Evolutionary conservation across 2,888 invertebrate genomes (phyloP), one percentile per base, ranked within the genome.

Genomic region (Luperina nickerlii): DNA sequence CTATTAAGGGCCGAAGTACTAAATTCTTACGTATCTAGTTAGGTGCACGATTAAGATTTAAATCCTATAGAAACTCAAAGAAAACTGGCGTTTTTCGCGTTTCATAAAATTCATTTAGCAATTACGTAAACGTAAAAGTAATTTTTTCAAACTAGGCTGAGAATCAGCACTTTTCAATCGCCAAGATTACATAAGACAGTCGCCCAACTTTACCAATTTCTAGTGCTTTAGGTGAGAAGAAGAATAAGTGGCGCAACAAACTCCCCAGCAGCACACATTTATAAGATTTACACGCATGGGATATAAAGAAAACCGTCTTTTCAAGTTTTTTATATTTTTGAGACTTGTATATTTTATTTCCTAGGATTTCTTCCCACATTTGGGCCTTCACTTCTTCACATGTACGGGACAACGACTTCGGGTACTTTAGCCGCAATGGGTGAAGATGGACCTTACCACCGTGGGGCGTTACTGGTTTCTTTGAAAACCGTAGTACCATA

Each of bases 311-410:
- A 38, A 24, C 11, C 70, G n/a, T 60, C 0, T 60, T 38, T 60
- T 71, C 11, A 60, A 38, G 11, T 60, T n/a, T 60, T 24, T 15
- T 20, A 6, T 0, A 27, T n/a, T 32, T 18, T 24, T 20, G 2
- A 13, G 5, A 62, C 67, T 32, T 48, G 15, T 27, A 60, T 72
- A 6, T 51, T 51, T 48, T n/a, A 51, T 54, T 42, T 60, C n/a
- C 1, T 38, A 98, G 98, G 97, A 92, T 98, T 98, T 90, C 96
- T 98, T 48, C 99, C 99, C 0, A 98, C 98, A 0, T 98, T 98
- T 93, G 99, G 99, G 0, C 99, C 99, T 1, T 97, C 98, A 0
- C 98, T 98, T 90, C 92, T 99, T 3, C 98, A 98, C 91, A 97
- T 99, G 91, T 99, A 99, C 90, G 97, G 98, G 24, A 92, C 97